phyloP scores from a whole-genome alignment of 92 coral and sea anemone genomes.

The Plumapathes pennacea region DNA sequence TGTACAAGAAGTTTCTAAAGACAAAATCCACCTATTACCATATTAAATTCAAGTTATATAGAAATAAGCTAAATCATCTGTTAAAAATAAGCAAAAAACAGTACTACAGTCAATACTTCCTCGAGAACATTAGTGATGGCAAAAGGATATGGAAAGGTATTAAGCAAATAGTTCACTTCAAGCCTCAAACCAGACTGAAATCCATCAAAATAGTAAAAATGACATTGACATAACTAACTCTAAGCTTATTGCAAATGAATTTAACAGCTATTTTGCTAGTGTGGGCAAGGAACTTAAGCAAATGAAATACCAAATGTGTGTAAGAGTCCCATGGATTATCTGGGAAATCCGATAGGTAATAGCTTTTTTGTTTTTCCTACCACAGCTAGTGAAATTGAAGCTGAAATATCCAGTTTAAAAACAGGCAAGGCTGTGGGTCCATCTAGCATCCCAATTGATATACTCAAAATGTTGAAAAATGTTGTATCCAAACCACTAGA shows the following conservation, averaged over 20 bases:
- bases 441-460: constrained; percentile 37
- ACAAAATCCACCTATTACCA: constrained; percentile 31
- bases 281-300: constrained; percentile 24
- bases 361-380: constrained; percentile 31
- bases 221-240: constrained; percentile 28
- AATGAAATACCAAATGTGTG: constrained; percentile 27
- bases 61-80: constrained; percentile 29
- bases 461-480: constrained; percentile 23
- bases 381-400: constrained; percentile 38
- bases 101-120: constrained; percentile 20
- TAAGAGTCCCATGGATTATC: constrained; percentile 30
- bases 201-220: constrained; percentile 22
- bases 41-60: constrained; percentile 25
- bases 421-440: constrained; percentile 30
- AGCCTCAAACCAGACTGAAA: constrained; percentile 27
- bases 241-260: constrained; percentile 18
- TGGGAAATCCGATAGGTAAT: constrained; percentile 17
- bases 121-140: constrained; percentile 15
- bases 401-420: constrained; percentile 24
- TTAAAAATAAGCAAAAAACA: constrained; percentile 26
- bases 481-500: constrained; percentile 42
- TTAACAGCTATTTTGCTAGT: constrained; percentile 40
- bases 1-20: constrained; percentile 14
- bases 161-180: constrained; percentile 35
- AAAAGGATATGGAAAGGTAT: constrained; percentile 33